Evolutionary conservation across 2,888 invertebrate genomes (phyloP), one percentile per base, ranked within the genome.

Genomic region (Himalopsyche tibetana): DNA sequence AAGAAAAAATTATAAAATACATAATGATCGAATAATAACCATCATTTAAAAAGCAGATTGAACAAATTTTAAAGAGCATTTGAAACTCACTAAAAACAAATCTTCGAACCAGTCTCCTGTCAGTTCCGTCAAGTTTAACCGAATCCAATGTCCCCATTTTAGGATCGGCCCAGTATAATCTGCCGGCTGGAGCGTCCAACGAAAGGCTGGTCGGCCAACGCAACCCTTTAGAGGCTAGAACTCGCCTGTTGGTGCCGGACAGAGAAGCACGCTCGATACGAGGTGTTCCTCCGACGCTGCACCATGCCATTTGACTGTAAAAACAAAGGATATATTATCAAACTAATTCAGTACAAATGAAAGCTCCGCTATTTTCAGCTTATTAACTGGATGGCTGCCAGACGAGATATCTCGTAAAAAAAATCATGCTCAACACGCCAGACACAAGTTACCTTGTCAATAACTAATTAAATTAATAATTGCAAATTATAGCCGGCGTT

Each of bases 141-240:
- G 95, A 95, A 91, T 96, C 96, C 86, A 97, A 94, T 36, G 95
- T 94, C 89, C 94, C 94, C 89, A 95, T 94, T 91, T 97, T 96
- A n/a, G 95, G 94, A 92, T 98, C 98, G 15, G 96, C 95, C 96
- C 97, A 97, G 93, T 97, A 98, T 5, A 98, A 91, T 8, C 97
- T 93, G n/a, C 93, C 92, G 0, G 95, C 95, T 0, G 96, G 94
- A 90, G 95, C 94, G 91, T 96, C 96, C 84, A 97, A 93, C 6
- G 97, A 95, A 80, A 98, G 93, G 89, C 97, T 96, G 5, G 95
- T 94, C 0, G 96, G 96, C 94, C 96, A 96, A 17, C 95, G 94
- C 87, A 96, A 92, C 89, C 95, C 93, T 5, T 93, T 92, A 85
- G 93, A 92, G 83, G 96, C 94, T 63, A 97, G 91, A 86, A 93